Evolutionary conservation across 2,888 invertebrate species (phyloP).

Genomic region (Epiblema foenella): DNA sequence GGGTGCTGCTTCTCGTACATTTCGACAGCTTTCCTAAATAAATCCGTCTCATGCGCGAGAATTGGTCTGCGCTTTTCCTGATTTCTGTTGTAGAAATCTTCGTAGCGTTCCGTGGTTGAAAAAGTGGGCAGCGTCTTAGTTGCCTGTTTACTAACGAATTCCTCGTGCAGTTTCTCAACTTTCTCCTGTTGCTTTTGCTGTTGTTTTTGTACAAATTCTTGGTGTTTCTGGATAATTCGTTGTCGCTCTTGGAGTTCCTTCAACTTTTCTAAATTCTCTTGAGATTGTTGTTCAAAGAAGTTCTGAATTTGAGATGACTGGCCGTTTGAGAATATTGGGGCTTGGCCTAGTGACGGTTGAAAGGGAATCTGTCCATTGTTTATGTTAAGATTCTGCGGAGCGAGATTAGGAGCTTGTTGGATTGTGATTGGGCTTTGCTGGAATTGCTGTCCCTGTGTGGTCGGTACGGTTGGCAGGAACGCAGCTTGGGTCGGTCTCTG

Average conservation of each 20-base stretch:
- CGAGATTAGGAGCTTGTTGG: constrained; percentile 78
- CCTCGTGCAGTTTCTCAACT: constrained; percentile 89
- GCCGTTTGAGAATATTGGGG: constrained; percentile 76
- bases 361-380: constrained; percentile 74
- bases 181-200: constrained; percentile 92
- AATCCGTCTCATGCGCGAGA: constrained; percentile 86
- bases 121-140: constrained; percentile 84
- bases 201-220: constrained; percentile 91
- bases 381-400: constrained; percentile 66
- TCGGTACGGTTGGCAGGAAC: constrained; percentile 72
- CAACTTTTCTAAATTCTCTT: constrained; percentile 85
- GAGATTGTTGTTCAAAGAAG: constrained; percentile 86
- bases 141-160: constrained; percentile 88
- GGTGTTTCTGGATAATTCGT: constrained; percentile 89
- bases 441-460: constrained; percentile 66
- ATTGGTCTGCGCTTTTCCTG: constrained; percentile 80
- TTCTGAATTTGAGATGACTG: constrained; percentile 84
- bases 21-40: constrained; percentile 87
- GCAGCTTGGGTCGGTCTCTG: constrained; percentile 73
- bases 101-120: constrained; percentile 79
- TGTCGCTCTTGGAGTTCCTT: constrained; percentile 90
- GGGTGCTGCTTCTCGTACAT: constrained; percentile 88
- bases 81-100: constrained; percentile 69
- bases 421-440: constrained; percentile 76
- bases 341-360: constrained; percentile 70